A percentile compares a stretch with the other conserved stretches of the same genome.
Evolutionary conservation across 1,140 invertebrate genomes (phyloP).

Genomic region (Caenorhabditis briggsae): DNA sequence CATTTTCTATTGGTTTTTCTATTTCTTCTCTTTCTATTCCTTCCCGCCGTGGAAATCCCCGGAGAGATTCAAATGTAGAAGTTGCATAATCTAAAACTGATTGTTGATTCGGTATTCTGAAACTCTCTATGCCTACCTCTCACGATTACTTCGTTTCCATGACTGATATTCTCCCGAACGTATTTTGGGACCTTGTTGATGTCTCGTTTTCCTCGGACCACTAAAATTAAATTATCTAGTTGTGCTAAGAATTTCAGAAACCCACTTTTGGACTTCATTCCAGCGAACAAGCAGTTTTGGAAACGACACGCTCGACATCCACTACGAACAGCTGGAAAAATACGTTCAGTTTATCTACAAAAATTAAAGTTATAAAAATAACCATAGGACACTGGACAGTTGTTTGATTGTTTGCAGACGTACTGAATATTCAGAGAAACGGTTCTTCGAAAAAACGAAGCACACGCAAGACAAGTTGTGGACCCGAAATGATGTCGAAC

Average conservation of each 20-base stretch:
- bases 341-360: background rate
- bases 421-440: conserved; percentile 41
- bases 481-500: conserved; percentile 19
- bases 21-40: background rate
- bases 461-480: conserved; percentile 1
- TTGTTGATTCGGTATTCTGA: background rate
- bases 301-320: conserved; percentile 33
- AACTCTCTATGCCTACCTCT: background rate
- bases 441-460: conserved; percentile 26
- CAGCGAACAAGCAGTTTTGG: conserved; percentile 4
- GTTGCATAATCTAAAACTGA: conserved; percentile 6
- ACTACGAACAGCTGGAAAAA: conserved; percentile 17
- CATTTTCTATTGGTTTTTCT: background rate
- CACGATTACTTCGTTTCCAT: background rate
- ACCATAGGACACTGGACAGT: conserved; percentile 6
- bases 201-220: conserved; percentile 39
- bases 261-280: conserved; percentile 23
- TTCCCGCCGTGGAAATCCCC: background rate
- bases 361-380: background rate
- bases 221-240: background rate
- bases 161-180: background rate
- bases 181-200: conserved; percentile 19
- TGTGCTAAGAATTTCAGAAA: background rate
- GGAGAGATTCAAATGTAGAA: background rate
- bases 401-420: conserved; percentile 5